Percentiles rank a stretch among this genome's conserved stretches.
phyloP scores from a whole-genome alignment of 2,797 vertebrate genomes.

The Pempheris klunzingeri region DNA sequence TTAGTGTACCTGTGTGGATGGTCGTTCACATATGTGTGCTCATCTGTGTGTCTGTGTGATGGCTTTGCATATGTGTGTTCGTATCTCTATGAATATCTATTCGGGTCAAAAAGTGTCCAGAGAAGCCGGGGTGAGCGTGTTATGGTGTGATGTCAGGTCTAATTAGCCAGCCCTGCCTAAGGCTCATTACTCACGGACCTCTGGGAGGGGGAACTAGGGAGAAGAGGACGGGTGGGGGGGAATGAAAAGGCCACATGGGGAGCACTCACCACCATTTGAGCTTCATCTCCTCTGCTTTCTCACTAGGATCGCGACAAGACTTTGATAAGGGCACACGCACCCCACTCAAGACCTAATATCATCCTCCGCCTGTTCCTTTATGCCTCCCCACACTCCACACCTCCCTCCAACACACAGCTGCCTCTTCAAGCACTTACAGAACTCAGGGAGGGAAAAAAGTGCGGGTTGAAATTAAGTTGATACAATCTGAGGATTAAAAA shows the following conservation, averaged over 20 bases:
- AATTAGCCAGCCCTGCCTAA: constrained; percentile 79
- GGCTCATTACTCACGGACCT: constrained; percentile 81
- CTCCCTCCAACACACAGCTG: constrained; percentile 27
- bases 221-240: constrained; percentile 16
- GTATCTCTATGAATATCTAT: constrained; percentile 49
- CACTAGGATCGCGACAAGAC: constrained; percentile 47
- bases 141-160: constrained; percentile 81
- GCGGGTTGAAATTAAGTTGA: constrained; percentile 37
- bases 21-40: neutral
- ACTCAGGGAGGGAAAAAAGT: constrained; percentile 15
- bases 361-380: constrained; percentile 47
- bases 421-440: constrained; percentile 39
- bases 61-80: constrained; percentile 8
- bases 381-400: constrained; percentile 21
- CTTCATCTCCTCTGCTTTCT: constrained; percentile 56
- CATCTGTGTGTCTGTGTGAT: neutral
- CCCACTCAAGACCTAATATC: constrained; percentile 48
- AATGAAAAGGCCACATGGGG: constrained; percentile 71
- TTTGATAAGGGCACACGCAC: constrained; percentile 76
- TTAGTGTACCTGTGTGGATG: neutral
- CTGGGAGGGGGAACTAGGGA: constrained; percentile 54
- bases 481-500: constrained; percentile 19
- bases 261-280: constrained; percentile 57
- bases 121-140: constrained; percentile 52
- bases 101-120: constrained; percentile 56